Base-by-base conservation (phyloP, 2,113 vertebrate species). In the Empidonax traillii region DNA sequence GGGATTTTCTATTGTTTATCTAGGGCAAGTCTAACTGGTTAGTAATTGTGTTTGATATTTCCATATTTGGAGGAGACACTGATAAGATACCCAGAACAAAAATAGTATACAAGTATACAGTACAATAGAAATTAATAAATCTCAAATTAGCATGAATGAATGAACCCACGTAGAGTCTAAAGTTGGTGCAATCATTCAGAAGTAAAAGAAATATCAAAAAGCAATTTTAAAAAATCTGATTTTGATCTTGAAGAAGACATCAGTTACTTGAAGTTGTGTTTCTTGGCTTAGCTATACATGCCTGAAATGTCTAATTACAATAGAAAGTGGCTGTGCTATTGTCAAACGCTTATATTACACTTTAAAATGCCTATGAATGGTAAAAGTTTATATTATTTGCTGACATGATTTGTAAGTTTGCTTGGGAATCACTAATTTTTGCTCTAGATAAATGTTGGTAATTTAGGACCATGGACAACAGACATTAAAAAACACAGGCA, bases 1-100 rank as follows among this genome's bases (percentile, higher is more conserved):
- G 62, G 66, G 85, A 90, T 95, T 93, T 94, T 87, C 62, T 35
- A 33, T 71, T 89, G 41, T 92, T 95, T 94, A 90, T 94, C 62
- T 88, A 75, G 85, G 88, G 7, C 91, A 90, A 85, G 35, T n/a
- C 71, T 79, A n/a, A 44, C 43, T 51, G 71, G 33, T 35, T 85
- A 73, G 56, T 47, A 46, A 62, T 76, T 76, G 17, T 62, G 2
- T 73, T 85, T 78, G 81, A 17, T 53, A 53, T 93, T 85, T 81
- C 43, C 37, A 84, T 91, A n/a, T 85, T 81, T 91, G 39, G 9
- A 69, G 16, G 30, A 49, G 27, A 55, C 7, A 15, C 2, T 39
- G 30, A 39, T 33, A 62, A 51, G 23, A 53, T 33, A 65, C 12
- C 16, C 9, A 59, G 35, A n/a, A 39, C 13, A 75, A 67, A 78